These are phyloP conservation scores for Scalopus aquaticus DNA, from an alignment of 2,113 vertebrate species.

Conservation along the genomic window DNA sequence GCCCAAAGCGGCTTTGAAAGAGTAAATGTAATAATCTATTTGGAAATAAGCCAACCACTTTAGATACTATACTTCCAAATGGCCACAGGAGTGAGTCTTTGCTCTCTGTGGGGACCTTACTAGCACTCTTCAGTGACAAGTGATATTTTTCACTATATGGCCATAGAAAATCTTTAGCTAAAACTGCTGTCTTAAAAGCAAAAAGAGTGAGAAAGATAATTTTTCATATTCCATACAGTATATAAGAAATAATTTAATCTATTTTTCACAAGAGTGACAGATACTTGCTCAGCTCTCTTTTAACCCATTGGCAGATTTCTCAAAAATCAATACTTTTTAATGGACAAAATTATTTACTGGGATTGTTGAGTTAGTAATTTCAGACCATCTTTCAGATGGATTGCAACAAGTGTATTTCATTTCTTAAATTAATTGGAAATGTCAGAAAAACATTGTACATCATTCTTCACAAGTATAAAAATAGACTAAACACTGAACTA, in stretches of 20 bases:
- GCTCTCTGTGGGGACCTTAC: neutral
- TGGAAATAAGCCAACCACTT: slow-evolving; percentile 10
- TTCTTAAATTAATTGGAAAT: neutral
- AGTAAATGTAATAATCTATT: neutral
- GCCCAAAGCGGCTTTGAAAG: slow-evolving; percentile 10
- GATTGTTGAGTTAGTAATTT: neutral
- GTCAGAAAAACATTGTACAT: neutral
- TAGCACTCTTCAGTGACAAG: neutral
- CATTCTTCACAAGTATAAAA: neutral
- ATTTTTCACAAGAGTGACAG: neutral
- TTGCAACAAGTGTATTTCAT: neutral
- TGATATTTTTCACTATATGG: neutral
- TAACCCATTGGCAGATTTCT: neutral
- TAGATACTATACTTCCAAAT: neutral
- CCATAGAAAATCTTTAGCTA: neutral
- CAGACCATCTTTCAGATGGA: neutral
- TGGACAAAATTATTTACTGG: neutral
- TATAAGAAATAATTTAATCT: neutral
- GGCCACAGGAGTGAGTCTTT: neutral
- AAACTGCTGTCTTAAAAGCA: neutral
- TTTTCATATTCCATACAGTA: neutral
- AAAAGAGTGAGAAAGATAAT: neutral
- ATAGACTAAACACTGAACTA: neutral
- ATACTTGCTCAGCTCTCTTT: neutral
- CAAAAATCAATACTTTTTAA: neutral